Evolutionary conservation across 1,140 invertebrate species (phyloP).

Genomic region (Orchestia grillus): DNA sequence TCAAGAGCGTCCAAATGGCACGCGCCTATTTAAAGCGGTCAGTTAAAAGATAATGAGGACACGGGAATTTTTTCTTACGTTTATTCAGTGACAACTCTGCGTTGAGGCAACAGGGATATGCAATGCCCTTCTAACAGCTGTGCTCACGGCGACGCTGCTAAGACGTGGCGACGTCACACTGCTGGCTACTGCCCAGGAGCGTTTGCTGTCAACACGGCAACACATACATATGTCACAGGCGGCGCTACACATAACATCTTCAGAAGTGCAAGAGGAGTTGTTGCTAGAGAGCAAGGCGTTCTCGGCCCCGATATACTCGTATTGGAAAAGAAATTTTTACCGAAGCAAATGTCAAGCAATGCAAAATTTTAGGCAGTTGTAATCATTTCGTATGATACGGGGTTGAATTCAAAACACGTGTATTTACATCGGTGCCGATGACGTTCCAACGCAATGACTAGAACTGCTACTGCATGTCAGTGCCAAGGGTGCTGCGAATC

Average conservation of each 20-base stretch:
- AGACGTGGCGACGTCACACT: not conserved
- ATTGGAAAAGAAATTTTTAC: not conserved
- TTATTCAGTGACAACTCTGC: constrained; percentile 48
- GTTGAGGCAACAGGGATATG: constrained; percentile 30
- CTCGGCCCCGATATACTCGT: not conserved
- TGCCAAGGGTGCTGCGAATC: not conserved
- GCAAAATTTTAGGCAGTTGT: not conserved
- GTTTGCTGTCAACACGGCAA: not conserved
- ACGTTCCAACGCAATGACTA: not conserved
- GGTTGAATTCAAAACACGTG: not conserved
- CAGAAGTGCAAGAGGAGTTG: constrained; percentile 7
- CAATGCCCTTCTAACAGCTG: constrained; percentile 18
- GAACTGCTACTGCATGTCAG: not conserved
- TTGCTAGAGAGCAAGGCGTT: not conserved
- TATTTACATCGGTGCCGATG: not conserved
- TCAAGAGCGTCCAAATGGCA: not conserved
- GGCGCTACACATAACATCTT: constrained; percentile 13
- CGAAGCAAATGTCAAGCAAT: not conserved
- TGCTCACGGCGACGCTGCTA: not conserved
- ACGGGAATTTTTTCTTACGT: not conserved
- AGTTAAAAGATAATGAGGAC: not conserved
- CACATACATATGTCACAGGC: not conserved
- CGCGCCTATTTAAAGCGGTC: not conserved
- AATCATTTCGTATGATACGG: not conserved
- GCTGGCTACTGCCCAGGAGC: not conserved